A percentile compares a stretch with the other conserved stretches of the same genome.
These are phyloP conservation scores for Gastracanthus pulcherrimus DNA, from an alignment of 2,888 invertebrate species.

Conservation along the genomic window DNA sequence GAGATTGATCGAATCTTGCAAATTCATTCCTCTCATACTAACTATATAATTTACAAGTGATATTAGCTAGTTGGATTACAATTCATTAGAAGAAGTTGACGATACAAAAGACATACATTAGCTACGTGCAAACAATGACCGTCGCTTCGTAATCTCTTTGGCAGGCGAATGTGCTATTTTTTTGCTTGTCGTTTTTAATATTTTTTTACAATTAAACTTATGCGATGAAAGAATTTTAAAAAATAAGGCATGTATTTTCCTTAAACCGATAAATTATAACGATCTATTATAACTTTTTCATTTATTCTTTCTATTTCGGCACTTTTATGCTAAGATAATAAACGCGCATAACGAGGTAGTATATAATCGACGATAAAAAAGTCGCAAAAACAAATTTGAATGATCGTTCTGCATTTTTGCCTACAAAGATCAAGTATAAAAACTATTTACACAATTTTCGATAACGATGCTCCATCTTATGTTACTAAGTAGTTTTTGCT, in stretches of 20 bases:
- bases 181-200: neutral
- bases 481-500: neutral
- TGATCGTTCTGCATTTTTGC: slow-evolving; percentile 9
- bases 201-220: slow-evolving; percentile 6
- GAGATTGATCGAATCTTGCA: neutral
- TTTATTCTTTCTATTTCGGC: neutral
- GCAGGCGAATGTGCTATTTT: slow-evolving; percentile 3
- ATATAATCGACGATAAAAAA: slow-evolving; percentile 25
- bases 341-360: slow-evolving; percentile 26
- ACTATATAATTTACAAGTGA: slow-evolving; percentile 16
- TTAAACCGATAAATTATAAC: slow-evolving; percentile 22
- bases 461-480: slow-evolving; percentile 14
- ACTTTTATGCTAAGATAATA: slow-evolving; percentile 28
- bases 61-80: neutral
- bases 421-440: slow-evolving; percentile 23
- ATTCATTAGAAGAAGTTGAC: slow-evolving; percentile 23
- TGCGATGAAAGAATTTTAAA: slow-evolving; percentile 2
- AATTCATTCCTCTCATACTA: neutral
- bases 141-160: slow-evolving; percentile 25
- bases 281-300: slow-evolving; percentile 10
- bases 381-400: slow-evolving; percentile 21
- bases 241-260: neutral
- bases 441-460: slow-evolving; percentile 39
- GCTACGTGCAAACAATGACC: neutral
- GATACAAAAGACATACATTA: neutral